Base-by-base conservation (phyloP, 2,888 invertebrate genomes). In the Lasioglossum malachurum region DNA sequence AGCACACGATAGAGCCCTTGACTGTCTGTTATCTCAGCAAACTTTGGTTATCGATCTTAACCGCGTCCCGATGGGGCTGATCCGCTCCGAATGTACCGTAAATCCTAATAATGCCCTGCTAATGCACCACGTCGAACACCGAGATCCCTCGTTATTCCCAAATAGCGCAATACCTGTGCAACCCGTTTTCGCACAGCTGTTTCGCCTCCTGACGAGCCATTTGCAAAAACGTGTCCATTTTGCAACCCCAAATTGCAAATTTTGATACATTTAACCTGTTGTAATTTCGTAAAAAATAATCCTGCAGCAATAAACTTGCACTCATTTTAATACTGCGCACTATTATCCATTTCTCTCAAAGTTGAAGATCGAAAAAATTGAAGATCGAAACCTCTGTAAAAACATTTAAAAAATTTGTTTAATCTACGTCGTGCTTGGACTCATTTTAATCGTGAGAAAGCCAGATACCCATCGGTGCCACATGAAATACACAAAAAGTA, bases 41-140 rank as follows among this genome's bases (percentile, higher is more conserved):
- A 71, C 75, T 81, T 75, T 16, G 78, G 73, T 73, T 76, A 90
- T 88, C 86, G 83, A 88, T 90, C 46, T 79, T 69, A 78, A 73
- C 64, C 57, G 31, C 27, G 74, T 74, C 35, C 35, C 46, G 27
- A 76, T 31, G 67, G 19, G 8, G 75, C 67, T 78, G 75, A 82
- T 78, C 78, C 76, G 57, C 78, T 74, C 75, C 53, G 86, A 86
- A 75, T 82, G 78, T 76, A 82, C 86, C 86, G 76, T 86, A 86
- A 86, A 86, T 57, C 86, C 78, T 78, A 86, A 87, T 82, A 87
- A 82, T 82, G 82, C 82, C 78, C 23, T 8, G 76, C 69, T 86
- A 82, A 86, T 86, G 76, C 86, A 69, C 73, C 82, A 44, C 31
- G 16, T 46, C 75, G 44, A 64, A 60, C 71, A 49, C 12, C 46